Conservation (phyloP, 2,888 invertebrate genomes). For the Coleophora flavipennella region DNA sequence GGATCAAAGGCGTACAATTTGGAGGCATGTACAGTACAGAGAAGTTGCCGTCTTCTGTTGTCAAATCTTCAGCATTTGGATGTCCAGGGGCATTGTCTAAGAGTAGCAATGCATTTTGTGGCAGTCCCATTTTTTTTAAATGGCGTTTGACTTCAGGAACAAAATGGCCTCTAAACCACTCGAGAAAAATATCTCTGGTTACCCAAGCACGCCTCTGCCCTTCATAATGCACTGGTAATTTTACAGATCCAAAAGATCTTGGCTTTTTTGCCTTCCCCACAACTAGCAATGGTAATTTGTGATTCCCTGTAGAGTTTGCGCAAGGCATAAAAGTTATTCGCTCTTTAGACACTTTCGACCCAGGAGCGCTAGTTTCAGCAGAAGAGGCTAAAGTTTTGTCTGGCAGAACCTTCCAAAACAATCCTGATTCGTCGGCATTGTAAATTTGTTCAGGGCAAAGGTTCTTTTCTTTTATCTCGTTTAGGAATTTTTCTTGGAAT, state of each 20-base stretch:
- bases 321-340: constrained; percentile 5
- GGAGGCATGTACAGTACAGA: constrained; percentile 3
- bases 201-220: constrained; percentile 8
- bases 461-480: no score
- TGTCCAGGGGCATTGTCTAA: constrained; percentile 7
- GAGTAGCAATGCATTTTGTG: constrained; percentile 4
- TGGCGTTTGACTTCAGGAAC: constrained; percentile 7
- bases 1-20: constrained; percentile 5
- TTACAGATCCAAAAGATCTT: no score
- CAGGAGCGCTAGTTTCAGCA: constrained; percentile 7
- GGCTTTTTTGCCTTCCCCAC: constrained; percentile 8
- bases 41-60: constrained; percentile 4
- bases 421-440: no score
- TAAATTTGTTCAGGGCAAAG: constrained; percentile 2
- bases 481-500: constrained; percentile 5
- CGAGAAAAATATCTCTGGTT: no score
- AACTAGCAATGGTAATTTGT: constrained; percentile 7
- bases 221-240: no score
- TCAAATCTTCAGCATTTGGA: constrained; percentile 6
- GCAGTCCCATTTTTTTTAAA: constrained; percentile 4
- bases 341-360: constrained; percentile 6
- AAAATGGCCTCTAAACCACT: constrained; percentile 8
- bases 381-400: no score
- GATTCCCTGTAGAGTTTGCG: no score
- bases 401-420: no score